Conservation (phyloP, 2,797 vertebrate species). For the Leptoclinus maculatus region DNA sequence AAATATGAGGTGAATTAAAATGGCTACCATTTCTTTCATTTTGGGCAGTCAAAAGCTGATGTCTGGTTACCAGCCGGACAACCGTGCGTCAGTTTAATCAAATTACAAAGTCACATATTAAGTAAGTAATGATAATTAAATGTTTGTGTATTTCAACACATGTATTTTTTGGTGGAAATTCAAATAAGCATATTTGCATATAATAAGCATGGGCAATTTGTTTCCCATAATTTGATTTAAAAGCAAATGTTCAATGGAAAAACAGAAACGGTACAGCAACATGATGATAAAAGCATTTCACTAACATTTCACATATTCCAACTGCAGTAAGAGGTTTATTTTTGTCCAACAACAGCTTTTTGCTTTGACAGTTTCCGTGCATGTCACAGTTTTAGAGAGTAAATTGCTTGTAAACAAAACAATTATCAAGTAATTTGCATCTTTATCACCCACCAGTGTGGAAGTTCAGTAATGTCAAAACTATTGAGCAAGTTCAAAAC, state of each 20-base stretch:
- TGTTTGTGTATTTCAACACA: background rate
- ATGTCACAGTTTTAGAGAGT: conserved; percentile 33
- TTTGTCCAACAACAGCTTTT: background rate
- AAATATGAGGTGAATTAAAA: background rate
- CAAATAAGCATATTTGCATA: background rate
- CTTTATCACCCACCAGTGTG: background rate
- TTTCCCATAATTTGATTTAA: background rate
- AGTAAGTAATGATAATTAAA: background rate
- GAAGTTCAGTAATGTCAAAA: conserved; percentile 17
- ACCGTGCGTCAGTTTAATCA: conserved; percentile 30
- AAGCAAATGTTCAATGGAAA: conserved; percentile 10
- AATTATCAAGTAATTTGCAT: conserved; percentile 19
- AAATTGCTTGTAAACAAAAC: conserved; percentile 52
- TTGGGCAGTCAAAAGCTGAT: background rate
- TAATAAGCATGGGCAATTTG: no score
- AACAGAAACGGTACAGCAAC: background rate
- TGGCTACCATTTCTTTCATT: background rate
- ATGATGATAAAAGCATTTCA: background rate
- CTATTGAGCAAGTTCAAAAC: background rate
- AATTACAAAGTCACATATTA: conserved; percentile 25
- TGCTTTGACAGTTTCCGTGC: background rate
- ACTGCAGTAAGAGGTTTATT: background rate
- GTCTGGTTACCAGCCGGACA: background rate
- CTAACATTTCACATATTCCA: conserved; percentile 8
- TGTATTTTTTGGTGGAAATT: conserved; percentile 2